These are phyloP conservation scores for Ptilodon capucinus DNA, from an alignment of 2,888 invertebrate genomes.

Conservation along the genomic window DNA sequence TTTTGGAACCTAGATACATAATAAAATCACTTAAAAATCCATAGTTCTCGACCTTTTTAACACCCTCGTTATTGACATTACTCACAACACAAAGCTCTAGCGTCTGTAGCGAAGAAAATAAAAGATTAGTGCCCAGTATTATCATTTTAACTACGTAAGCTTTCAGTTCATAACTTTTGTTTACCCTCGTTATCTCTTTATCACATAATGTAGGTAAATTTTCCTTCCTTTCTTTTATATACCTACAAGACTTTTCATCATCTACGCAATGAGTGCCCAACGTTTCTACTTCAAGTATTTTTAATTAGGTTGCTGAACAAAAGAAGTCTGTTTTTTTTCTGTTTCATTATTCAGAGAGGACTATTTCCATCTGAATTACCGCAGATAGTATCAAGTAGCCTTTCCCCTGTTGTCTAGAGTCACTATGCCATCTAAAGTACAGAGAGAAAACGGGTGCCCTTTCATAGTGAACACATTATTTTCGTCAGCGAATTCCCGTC, in stretches of 20 bases:
- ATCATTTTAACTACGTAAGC: no score
- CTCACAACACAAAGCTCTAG: no score
- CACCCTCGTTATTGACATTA: no score
- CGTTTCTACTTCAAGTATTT: background rate
- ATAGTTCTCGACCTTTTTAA: no score
- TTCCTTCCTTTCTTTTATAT: background rate
- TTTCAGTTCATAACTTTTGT: background rate
- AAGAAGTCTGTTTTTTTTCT: background rate
- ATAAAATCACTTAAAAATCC: no score
- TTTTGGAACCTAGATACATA: no score
- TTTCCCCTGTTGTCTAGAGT: background rate
- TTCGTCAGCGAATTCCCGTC: slow-evolving; percentile 20
- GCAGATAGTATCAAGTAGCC: slow-evolving; percentile 1
- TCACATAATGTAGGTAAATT: no score
- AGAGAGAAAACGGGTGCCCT: slow-evolving; percentile 8
- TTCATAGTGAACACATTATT: slow-evolving; percentile 18
- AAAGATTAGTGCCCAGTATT: no score
- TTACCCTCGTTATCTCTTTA: background rate
- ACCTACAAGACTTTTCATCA: background rate
- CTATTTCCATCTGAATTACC: slow-evolving; percentile 5
- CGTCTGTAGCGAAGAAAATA: no score
- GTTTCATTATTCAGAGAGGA: background rate
- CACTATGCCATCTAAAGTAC: slow-evolving; percentile 1
- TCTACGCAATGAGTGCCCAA: background rate
- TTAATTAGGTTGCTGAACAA: background rate